Evolutionary conservation across 1,140 invertebrate genomes (phyloP).

Genomic region (Grapholita molesta): DNA sequence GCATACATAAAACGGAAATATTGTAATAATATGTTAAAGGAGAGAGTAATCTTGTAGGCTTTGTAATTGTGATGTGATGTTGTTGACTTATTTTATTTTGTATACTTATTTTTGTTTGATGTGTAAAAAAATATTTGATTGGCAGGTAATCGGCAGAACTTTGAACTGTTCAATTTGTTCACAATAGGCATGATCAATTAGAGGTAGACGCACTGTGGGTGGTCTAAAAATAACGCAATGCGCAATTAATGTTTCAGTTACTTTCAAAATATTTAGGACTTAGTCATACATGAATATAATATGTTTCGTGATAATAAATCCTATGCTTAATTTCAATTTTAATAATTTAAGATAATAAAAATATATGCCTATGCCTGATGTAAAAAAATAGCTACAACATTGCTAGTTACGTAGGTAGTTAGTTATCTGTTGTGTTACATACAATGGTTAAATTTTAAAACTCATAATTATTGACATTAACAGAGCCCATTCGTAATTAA

Average conservation of each 20-base stretch:
- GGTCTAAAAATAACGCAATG: slow-evolving; percentile 31
- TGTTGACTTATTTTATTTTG: background rate
- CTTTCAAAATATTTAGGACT: background rate
- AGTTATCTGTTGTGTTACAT: background rate
- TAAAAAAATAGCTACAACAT: no score
- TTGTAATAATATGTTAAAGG: background rate
- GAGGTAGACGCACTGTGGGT: slow-evolving; percentile 38
- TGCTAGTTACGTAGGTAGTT: no score
- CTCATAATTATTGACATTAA: slow-evolving; percentile 5
- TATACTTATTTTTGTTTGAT: background rate
- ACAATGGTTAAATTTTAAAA: background rate
- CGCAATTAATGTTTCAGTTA: background rate
- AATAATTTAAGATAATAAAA: no score
- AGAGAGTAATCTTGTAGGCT: background rate
- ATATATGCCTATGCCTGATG: no score
- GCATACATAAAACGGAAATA: no score
- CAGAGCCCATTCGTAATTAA: slow-evolving; percentile 3
- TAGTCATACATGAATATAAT: background rate
- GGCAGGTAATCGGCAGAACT: slow-evolving; percentile 49
- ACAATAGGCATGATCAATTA: slow-evolving; percentile 55
- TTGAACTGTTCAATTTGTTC: slow-evolving; percentile 48
- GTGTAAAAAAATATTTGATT: slow-evolving; percentile 46
- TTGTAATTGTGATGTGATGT: background rate
- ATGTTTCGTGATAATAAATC: no score
- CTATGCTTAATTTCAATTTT: no score